Percentiles rank a stretch among this genome's conserved stretches.
Conservation (phyloP, 2,113 vertebrate species). For the Ursus arctos region DNA sequence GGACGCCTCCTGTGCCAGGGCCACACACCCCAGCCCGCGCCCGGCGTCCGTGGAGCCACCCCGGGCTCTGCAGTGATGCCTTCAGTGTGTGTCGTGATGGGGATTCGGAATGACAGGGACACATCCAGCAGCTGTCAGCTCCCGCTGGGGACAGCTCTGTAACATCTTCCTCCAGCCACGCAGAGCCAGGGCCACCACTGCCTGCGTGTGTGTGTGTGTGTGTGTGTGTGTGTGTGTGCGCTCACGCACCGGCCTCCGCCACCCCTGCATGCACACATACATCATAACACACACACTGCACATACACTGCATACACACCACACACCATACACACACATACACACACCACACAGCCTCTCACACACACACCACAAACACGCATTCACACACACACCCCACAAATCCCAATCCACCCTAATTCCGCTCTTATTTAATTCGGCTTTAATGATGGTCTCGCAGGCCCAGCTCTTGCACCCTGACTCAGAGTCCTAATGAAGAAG, state of each 20-base stretch:
- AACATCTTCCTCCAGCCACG: background rate
- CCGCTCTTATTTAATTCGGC: background rate
- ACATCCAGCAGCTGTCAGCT: slow-evolving; percentile 71
- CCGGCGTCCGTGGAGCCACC: rapidly evolving
- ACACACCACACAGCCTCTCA: too few species aligned
- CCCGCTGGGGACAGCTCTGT: background rate
- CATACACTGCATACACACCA: too few species aligned
- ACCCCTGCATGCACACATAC: background rate
- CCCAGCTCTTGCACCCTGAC: too few species aligned
- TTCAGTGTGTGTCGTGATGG: slow-evolving; percentile 3
- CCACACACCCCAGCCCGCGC: rapidly evolving
- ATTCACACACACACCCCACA: background rate
- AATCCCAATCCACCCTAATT: too few species aligned
- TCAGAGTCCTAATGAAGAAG: background rate
- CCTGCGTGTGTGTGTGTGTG: background rate
- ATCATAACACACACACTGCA: background rate
- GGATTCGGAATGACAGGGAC: slow-evolving; percentile 69
- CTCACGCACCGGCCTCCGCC: background rate
- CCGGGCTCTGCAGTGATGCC: background rate
- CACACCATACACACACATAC: background rate
- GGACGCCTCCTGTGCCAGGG: background rate
- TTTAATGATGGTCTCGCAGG: background rate
- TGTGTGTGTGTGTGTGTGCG: rapidly evolving
- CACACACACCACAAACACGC: too few species aligned
- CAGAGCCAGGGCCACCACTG: background rate